These are phyloP conservation scores for Baccha elongata DNA, from an alignment of 2,888 invertebrate genomes.

Conservation along the genomic window DNA sequence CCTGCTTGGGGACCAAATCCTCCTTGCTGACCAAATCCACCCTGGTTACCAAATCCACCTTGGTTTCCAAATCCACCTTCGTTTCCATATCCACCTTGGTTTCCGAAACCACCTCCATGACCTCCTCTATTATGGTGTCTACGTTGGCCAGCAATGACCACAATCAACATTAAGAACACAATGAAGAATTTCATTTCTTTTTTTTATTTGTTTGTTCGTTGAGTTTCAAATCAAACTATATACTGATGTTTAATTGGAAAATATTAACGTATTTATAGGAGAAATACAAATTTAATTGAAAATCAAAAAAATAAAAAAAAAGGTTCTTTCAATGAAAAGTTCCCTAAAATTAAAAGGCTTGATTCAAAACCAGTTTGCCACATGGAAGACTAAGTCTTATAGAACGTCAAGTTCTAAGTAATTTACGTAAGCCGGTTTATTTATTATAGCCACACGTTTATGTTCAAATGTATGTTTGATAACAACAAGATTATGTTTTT, in stretches of 20 bases:
- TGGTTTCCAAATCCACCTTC: background rate
- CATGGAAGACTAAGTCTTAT: background rate
- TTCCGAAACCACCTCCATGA: background rate
- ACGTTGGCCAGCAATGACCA: slow-evolving; percentile 12
- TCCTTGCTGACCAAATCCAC: background rate
- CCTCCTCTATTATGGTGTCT: too few relatives aligned
- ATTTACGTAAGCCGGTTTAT: background rate
- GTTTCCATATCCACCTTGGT: background rate
- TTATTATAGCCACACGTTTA: slow-evolving; percentile 3
- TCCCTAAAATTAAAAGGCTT: background rate
- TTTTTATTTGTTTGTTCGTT: background rate
- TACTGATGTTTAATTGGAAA: background rate
- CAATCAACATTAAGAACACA: slow-evolving; percentile 5
- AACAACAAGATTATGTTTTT: background rate
- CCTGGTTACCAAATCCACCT: background rate
- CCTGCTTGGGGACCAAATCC: background rate
- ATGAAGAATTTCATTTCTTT: slow-evolving; percentile 17
- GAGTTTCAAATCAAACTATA: background rate
- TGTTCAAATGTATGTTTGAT: too few relatives aligned
- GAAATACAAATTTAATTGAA: background rate
- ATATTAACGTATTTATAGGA: slow-evolving; percentile 8
- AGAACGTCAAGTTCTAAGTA: background rate
- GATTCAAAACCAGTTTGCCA: background rate
- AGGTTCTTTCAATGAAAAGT: background rate
- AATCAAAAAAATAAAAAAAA: background rate